Percentiles rank a stretch among this genome's conserved stretches.
Evolutionary conservation across 2,797 vertebrate species (phyloP).

Genomic region (Onychomys arenicola): DNA sequence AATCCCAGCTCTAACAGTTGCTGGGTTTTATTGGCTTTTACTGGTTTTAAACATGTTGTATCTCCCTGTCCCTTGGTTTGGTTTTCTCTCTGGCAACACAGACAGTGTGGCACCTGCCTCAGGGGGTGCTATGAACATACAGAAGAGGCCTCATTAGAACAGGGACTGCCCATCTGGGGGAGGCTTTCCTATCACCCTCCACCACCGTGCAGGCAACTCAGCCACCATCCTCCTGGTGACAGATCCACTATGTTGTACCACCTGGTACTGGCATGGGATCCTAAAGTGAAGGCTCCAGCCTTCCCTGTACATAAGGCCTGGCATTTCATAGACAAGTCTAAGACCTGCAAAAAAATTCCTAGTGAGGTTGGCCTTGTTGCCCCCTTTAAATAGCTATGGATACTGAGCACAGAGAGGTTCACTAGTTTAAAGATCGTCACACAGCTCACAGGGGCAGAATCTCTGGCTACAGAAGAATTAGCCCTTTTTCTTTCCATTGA

Average conservation of each 20-base stretch:
- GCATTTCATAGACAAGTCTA: background rate
- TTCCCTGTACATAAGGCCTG: background rate
- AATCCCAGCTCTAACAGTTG: background rate
- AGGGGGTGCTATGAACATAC: background rate
- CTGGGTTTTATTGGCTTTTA: background rate
- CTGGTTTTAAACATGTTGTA: background rate
- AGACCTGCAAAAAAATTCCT: background rate
- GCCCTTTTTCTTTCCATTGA: background rate
- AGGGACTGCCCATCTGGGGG: background rate
- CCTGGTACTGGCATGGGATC: background rate
- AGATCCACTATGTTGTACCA: background rate
- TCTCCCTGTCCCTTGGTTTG: background rate
- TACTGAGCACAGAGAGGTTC: background rate
- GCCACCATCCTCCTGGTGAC: background rate
- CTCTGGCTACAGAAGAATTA: background rate
- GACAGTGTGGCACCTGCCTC: background rate
- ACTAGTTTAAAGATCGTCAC: slow-evolving; percentile 1
- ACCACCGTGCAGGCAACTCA: background rate
- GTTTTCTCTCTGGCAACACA: background rate
- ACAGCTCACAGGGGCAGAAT: background rate
- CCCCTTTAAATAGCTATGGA: background rate
- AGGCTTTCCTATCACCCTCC: background rate
- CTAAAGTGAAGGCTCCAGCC: background rate
- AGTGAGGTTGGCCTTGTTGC: background rate
- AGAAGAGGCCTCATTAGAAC: background rate